Base-by-base conservation (phyloP, 30 jellyfish, hydroid and myxozoan genomes). In the Rhopilema esculentum region DNA sequence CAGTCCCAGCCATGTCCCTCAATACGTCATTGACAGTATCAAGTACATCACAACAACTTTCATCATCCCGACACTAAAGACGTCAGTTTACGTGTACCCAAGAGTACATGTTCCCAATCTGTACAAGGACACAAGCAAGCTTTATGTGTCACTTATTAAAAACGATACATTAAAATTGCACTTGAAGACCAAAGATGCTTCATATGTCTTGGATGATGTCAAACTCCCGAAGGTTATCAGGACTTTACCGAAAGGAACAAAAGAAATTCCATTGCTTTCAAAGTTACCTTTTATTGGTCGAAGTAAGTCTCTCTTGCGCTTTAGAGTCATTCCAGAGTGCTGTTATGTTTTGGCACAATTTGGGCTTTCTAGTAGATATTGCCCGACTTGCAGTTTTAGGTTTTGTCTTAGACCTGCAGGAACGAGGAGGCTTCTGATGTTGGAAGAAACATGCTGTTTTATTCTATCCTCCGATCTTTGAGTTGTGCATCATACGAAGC, bases 221-320 rank as follows among this genome's bases (percentile, higher is more conserved):
- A 88, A 72, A 65, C 83, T 88, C 62, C 96, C 96, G 52, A 26
- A 26, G 19, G 29, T 61, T 18, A 18, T 78, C 25, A 80, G 63
- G 49, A 66, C 91, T 21, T 48, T 88, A 52, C 96, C 96, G 16
- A 61, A 29, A 9, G 91, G 91, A 61, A 52, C 96, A 19, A 65
- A 32, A 6, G 80, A 72, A 33, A 69, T 80, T n/a, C 90, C 89
- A 0, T 9, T 88, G 77, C 12, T 73, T 28, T 32, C 31, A 63
- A 88, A 88, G 62, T 40, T 80, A 51, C 40, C 80, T 21, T 21
- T 24, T 0, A 71, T 79, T 4, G 21, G 32, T 17, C 73, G 31
- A 25, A 88, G 96, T 88, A 68, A 77, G 95, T 76, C 6, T 27
- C 48, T 40, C 16, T 27, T 16, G 22, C 27, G 57, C 12, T 12